Percentiles rank a stretch among this genome's conserved stretches.
These are phyloP conservation scores for Caracal caracal DNA, from an alignment of 2,113 vertebrate species.

Conservation along the genomic window DNA sequence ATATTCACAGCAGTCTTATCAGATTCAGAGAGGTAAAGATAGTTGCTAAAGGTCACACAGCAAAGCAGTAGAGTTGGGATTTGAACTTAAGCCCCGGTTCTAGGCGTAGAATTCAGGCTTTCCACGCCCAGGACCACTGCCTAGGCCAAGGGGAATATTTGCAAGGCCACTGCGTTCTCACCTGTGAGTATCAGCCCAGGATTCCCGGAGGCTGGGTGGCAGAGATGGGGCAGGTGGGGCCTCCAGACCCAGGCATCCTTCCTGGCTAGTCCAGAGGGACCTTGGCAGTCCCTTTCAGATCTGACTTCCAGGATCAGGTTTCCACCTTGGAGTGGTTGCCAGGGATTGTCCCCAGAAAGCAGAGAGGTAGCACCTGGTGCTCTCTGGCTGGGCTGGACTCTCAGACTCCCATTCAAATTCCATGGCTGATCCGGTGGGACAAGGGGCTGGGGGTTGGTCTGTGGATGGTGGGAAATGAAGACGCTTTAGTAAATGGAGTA, in stretches of 20 bases:
- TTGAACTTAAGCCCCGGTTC: slow-evolving; percentile 7
- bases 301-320: background rate
- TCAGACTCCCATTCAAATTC: too few relatives aligned
- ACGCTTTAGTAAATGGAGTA: background rate
- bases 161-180: background rate
- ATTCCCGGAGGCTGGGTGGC: background rate
- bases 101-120: background rate
- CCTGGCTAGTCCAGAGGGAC: background rate
- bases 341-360: background rate
- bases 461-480: background rate
- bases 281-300: background rate
- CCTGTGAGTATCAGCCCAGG: rapidly evolving
- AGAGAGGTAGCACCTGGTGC: too few relatives aligned
- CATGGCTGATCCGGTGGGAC: background rate
- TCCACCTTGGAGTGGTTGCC: too few relatives aligned
- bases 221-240: background rate
- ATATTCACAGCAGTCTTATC: background rate
- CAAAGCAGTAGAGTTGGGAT: background rate
- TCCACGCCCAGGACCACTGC: background rate
- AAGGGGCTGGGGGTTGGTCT: rapidly evolving
- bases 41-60: background rate
- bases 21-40: background rate
- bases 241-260: background rate
- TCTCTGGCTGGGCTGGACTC: background rate
- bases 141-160: background rate